phyloP scores from a whole-genome alignment of 2,888 invertebrate genomes.

The Pyrochroa serraticornis region DNA sequence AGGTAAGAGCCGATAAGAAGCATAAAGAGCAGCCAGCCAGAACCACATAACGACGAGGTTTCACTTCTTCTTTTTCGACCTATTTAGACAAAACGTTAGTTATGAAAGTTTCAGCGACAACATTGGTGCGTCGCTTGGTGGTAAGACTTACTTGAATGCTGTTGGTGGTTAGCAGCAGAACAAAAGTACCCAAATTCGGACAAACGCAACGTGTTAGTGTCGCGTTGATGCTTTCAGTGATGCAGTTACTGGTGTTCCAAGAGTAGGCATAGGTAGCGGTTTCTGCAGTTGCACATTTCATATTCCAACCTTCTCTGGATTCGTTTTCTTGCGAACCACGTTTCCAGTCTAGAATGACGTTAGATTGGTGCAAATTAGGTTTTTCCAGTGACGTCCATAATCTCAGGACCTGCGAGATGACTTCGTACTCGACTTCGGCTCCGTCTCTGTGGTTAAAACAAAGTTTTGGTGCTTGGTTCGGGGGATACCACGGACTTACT shows the following conservation, averaged over 20 bases:
- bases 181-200: conserved; percentile 67
- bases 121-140: too few relatives aligned
- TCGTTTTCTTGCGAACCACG: conserved; percentile 56
- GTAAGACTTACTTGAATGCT: conserved; percentile 58
- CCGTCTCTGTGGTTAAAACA: conserved; percentile 61
- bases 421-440: conserved; percentile 69
- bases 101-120: background rate
- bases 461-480: conserved; percentile 2
- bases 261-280: conserved; percentile 61
- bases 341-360: conserved; percentile 60
- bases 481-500: conserved; percentile 59
- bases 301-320: conserved; percentile 58
- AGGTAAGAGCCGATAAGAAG: conserved; percentile 59
- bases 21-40: conserved; percentile 63
- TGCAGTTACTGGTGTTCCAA: conserved; percentile 69
- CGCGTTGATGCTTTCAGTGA: conserved; percentile 59
- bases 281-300: conserved; percentile 59
- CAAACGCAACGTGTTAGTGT: conserved; percentile 67
- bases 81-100: conserved; percentile 23
- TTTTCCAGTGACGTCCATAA: conserved; percentile 45
- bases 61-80: conserved; percentile 35
- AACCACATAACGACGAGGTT: conserved; percentile 54
- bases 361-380: conserved; percentile 27
- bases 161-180: conserved; percentile 66
- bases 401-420: conserved; percentile 65